Evolutionary conservation across 2,888 invertebrate species (phyloP).

Genomic region (Parnassius orleans): DNA sequence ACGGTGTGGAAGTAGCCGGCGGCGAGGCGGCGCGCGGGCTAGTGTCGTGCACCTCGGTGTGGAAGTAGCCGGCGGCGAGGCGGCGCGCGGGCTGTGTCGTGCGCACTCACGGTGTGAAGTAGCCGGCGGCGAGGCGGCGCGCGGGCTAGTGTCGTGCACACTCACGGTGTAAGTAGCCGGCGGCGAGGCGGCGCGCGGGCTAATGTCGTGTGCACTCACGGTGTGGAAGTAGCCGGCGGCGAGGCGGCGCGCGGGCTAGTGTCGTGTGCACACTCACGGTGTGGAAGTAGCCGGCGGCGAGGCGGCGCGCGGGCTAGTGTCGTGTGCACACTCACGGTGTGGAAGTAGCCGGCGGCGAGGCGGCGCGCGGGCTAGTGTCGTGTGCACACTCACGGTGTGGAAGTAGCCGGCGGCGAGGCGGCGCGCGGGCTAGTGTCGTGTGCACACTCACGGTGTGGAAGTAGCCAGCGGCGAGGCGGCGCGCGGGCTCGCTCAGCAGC

Average conservation of each 20-base stretch:
- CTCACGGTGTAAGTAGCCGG: slow-evolving; percentile 40
- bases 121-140: no score
- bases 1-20: no score
- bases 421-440: background rate
- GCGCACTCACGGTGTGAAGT: slow-evolving; percentile 75
- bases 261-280: slow-evolving; percentile 74
- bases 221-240: background rate
- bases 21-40: no score
- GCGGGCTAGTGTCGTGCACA: slow-evolving; percentile 51
- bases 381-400: background rate
- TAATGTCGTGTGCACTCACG: slow-evolving; percentile 72
- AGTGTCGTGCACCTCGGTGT: slow-evolving; percentile 67
- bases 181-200: slow-evolving; percentile 79
- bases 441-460: slow-evolving; percentile 82
- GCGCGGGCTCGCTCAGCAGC: slow-evolving; percentile 55
- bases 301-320: slow-evolving; percentile 53
- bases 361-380: background rate
- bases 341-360: slow-evolving; percentile 82
- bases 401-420: background rate
- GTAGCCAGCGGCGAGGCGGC: slow-evolving; percentile 80
- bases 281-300: slow-evolving; percentile 84
- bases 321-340: slow-evolving; percentile 81
- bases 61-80: slow-evolving; percentile 83
- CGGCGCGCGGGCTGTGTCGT: slow-evolving; percentile 23
- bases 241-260: background rate